These are phyloP conservation scores for Stenotaenia linearis DNA, from an alignment of 2,888 invertebrate genomes.

Conservation along the genomic window DNA sequence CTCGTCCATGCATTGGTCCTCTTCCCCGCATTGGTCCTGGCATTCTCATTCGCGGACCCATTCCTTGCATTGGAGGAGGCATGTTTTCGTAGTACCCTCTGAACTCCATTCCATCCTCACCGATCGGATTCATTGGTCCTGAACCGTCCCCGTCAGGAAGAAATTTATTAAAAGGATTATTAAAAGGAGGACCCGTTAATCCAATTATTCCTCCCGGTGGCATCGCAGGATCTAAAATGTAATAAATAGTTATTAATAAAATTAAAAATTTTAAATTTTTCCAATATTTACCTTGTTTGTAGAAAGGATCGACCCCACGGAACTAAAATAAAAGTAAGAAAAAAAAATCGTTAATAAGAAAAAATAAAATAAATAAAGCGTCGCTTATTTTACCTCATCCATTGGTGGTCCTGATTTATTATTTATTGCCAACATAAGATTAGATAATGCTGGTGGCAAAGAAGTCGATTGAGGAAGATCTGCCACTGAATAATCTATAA, in stretches of 20 bases:
- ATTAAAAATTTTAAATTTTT: not conserved
- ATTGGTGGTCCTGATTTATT: not conserved
- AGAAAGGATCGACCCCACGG: not conserved
- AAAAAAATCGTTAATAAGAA: no score
- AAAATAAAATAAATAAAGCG: no score
- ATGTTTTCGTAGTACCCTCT: constrained; percentile 28
- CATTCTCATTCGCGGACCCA: constrained; percentile 29
- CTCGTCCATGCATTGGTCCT: constrained; percentile 35
- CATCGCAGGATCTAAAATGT: not conserved
- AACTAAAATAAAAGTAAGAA: no score
- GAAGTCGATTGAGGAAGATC: constrained; percentile 34
- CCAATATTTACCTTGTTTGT: not conserved
- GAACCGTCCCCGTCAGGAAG: not conserved
- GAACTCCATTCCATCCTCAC: constrained; percentile 6
- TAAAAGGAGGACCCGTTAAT: not conserved
- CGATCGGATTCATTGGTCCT: not conserved
- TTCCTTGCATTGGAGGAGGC: not conserved
- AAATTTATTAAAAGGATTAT: not conserved
- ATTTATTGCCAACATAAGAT: constrained; percentile 36
- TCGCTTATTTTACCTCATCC: not conserved
- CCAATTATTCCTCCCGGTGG: not conserved
- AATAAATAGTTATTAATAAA: not conserved
- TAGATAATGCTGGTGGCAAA: constrained; percentile 38
- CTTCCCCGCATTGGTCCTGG: constrained; percentile 24
- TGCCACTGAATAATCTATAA: constrained; percentile 38